Evolutionary conservation across 2,113 vertebrate species (phyloP).

Genomic region (Paramormyrops kingsleyae): DNA sequence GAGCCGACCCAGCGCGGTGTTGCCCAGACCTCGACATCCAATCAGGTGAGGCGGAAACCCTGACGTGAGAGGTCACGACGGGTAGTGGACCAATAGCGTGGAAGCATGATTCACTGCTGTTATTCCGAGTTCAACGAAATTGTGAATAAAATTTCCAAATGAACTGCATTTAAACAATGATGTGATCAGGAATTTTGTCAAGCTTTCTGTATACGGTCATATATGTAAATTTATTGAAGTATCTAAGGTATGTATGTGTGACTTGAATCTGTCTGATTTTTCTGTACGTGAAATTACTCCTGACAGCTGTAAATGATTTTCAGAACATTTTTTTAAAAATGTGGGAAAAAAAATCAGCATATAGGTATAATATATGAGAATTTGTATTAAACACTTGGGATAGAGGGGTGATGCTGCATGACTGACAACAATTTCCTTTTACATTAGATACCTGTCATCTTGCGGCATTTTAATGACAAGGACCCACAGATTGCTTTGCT

Average conservation of each 20-base stretch:
- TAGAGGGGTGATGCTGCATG: neutral
- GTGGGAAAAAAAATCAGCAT: neutral
- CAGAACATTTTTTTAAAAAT: neutral
- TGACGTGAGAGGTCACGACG: neutral
- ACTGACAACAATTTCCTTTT: neutral
- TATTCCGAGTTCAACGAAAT: neutral
- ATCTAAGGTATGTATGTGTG: neutral
- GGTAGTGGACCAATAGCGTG: neutral
- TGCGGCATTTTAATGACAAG: conserved; percentile 66
- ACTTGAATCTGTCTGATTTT: neutral
- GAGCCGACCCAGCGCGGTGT: conserved; percentile 41
- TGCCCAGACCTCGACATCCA: conserved; percentile 48
- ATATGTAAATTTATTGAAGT: neutral
- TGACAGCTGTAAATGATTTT: neutral
- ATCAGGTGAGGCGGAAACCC: conserved; percentile 62
- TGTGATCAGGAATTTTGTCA: neutral
- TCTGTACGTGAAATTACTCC: neutral
- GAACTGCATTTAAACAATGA: neutral
- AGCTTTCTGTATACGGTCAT: neutral
- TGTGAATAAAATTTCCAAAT: neutral
- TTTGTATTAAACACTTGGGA: neutral
- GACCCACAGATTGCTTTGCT: conserved; percentile 43
- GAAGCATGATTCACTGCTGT: neutral
- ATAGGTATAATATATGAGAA: neutral
- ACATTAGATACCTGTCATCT: conserved; percentile 61